Conservation (phyloP, 2,797 vertebrate species). For the Gallirallus australis region DNA sequence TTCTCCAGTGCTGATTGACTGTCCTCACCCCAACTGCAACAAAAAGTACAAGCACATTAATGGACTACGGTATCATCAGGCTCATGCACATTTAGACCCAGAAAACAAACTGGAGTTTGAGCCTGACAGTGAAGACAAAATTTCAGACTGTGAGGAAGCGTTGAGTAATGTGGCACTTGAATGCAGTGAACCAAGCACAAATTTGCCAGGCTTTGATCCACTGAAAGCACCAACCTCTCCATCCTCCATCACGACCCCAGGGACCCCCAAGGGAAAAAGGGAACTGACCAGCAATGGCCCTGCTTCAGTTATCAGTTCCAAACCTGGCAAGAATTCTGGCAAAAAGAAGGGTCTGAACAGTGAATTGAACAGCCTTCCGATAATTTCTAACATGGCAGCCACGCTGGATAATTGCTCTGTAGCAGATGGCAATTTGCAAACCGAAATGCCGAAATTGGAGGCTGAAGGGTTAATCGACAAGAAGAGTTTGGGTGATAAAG, state of each 20-base stretch:
- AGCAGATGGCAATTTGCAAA: slow-evolving; percentile 85
- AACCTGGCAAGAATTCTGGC: slow-evolving; percentile 90
- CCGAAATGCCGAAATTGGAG: slow-evolving; percentile 97
- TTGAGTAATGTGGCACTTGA: slow-evolving; percentile 87
- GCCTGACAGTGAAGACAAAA: slow-evolving; percentile 91
- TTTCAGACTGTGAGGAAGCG: slow-evolving; percentile 94
- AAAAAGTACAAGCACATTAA: slow-evolving; percentile 99
- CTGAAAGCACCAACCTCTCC: slow-evolving; percentile 88
- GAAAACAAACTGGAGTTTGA: slow-evolving; percentile 93
- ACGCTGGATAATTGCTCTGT: slow-evolving; percentile 91
- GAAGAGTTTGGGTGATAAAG: slow-evolving; percentile 84
- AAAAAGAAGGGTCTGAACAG: slow-evolving; percentile 90
- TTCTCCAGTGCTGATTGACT: slow-evolving; percentile 97
- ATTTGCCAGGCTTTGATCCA: slow-evolving; percentile 76
- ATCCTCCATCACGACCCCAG: slow-evolving; percentile 85
- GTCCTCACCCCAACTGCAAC: slow-evolving; percentile 98
- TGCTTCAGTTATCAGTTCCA: slow-evolving; percentile 82
- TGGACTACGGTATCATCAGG: slow-evolving; percentile 96
- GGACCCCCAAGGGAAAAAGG: slow-evolving; percentile 91
- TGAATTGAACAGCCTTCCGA: slow-evolving; percentile 91
- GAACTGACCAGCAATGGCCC: slow-evolving; percentile 88
- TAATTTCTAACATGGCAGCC: slow-evolving; percentile 96
- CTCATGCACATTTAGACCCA: slow-evolving; percentile 94
- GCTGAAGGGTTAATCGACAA: slow-evolving; percentile 95
- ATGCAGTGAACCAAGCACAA: slow-evolving; percentile 85